phyloP scores from a whole-genome alignment of 2,888 invertebrate species.

The Melieria omissa region DNA sequence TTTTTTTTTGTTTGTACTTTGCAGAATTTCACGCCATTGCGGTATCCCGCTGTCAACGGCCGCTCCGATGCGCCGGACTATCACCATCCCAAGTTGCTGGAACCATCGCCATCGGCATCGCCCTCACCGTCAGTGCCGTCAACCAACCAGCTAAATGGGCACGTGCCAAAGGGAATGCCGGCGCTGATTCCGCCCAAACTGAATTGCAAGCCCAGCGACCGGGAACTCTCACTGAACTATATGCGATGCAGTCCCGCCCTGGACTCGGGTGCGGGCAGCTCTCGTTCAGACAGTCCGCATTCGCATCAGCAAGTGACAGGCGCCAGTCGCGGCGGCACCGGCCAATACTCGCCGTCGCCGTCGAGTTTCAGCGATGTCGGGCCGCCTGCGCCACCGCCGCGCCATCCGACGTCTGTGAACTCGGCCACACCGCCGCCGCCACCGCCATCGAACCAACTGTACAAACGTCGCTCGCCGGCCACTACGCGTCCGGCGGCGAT shows the following conservation, averaged over 20 bases:
- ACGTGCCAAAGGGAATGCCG: constrained; percentile 68
- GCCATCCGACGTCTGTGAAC: constrained; percentile 73
- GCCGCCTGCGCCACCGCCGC: constrained; percentile 78
- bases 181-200: constrained; percentile 76
- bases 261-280: constrained; percentile 89
- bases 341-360: constrained; percentile 70
- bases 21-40: constrained; percentile 62
- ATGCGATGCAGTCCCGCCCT: constrained; percentile 87
- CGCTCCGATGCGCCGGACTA: constrained; percentile 62
- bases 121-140: constrained; percentile 58
- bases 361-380: constrained; percentile 72
- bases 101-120: constrained; percentile 60
- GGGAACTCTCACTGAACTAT: constrained; percentile 73
- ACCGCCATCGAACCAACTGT: constrained; percentile 75
- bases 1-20: constrained; percentile 38
- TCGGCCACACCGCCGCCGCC: constrained; percentile 74
- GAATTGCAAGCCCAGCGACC: constrained; percentile 88
- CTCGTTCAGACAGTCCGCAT: constrained; percentile 89
- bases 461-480: constrained; percentile 82
- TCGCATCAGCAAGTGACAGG: constrained; percentile 74
- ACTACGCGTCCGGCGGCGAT: constrained; percentile 71
- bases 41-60: constrained; percentile 63
- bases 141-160: constrained; percentile 61
- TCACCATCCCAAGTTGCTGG: constrained; percentile 63
- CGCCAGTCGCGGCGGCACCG: constrained; percentile 67